These are phyloP conservation scores for Harpalus rubripes DNA, from an alignment of 2,888 invertebrate genomes.

Conservation along the genomic window DNA sequence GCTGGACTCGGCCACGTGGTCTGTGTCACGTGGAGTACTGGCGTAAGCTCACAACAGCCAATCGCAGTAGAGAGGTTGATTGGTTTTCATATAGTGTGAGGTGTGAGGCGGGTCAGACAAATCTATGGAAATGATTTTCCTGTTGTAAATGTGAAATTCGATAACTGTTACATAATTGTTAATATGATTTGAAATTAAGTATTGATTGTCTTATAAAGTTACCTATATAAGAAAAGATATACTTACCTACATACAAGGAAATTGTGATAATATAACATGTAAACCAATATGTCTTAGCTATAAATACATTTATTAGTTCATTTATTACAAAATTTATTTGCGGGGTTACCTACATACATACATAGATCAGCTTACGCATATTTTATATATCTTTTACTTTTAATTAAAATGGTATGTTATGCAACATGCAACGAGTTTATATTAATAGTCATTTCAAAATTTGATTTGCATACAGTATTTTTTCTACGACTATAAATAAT, in stretches of 20 bases:
- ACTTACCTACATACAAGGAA: no score
- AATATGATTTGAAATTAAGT: constrained; percentile 13
- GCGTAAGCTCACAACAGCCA: constrained; percentile 10
- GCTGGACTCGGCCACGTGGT: neutral
- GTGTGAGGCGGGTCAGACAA: neutral
- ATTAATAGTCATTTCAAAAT: no score
- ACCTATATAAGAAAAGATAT: no score
- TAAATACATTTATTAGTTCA: no score
- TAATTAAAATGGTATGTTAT: no score
- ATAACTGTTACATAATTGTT: constrained; percentile 23
- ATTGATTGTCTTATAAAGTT: neutral
- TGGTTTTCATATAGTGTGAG: constrained; percentile 37
- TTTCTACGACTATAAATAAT: no score
- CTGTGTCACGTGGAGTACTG: constrained; percentile 39
- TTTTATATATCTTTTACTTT: no score
- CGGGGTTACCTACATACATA: no score
- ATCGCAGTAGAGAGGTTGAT: constrained; percentile 22
- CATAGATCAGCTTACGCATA: no score
- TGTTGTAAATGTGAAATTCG: constrained; percentile 13
- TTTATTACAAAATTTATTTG: no score
- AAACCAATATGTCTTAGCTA: neutral
- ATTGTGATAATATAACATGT: neutral
- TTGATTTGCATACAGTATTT: no score
- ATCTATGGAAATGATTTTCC: constrained; percentile 14
- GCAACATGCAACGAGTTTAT: no score